Evolutionary conservation across 92 coral and sea anemone species (phyloP).

Genomic region (Paragorgia papillata): DNA sequence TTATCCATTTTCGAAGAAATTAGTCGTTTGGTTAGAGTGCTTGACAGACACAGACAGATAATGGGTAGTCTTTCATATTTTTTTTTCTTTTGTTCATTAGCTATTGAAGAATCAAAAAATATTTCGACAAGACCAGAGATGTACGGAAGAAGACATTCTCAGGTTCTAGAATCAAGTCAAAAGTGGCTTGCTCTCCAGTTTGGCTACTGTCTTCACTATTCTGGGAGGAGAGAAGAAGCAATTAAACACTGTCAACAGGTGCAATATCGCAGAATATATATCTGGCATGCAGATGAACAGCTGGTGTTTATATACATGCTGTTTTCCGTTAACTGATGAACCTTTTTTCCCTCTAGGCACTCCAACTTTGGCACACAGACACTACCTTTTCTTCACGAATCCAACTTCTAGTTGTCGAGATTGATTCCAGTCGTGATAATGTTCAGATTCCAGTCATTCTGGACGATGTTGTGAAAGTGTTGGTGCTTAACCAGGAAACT

Average conservation of each 20-base stretch:
- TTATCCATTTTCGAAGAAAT: too few species aligned
- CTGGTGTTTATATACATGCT: too few species aligned
- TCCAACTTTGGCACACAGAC: constrained; percentile 61
- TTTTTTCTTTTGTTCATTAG: too few species aligned
- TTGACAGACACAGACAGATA: too few species aligned
- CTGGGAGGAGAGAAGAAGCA: constrained; percentile 66
- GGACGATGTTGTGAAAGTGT: constrained; percentile 66
- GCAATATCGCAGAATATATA: neutral
- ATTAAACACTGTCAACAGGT: constrained; percentile 75
- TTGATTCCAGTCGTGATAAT: constrained; percentile 63
- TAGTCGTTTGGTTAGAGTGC: too few species aligned
- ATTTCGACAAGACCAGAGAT: constrained; percentile 62
- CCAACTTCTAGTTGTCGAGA: constrained; percentile 82
- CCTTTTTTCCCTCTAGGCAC: constrained; percentile 60
- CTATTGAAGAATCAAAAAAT: constrained; percentile 49
- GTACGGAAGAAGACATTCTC: constrained; percentile 48
- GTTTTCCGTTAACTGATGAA: too few species aligned
- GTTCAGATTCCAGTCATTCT: constrained; percentile 64
- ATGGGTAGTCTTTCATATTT: too few species aligned
- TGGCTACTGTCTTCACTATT: constrained; percentile 76
- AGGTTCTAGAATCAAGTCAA: constrained; percentile 63
- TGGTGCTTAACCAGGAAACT: constrained; percentile 75
- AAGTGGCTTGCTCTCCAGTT: constrained; percentile 78
- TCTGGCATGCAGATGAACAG: too few species aligned
- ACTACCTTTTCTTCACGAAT: constrained; percentile 62